Conservation (phyloP, 2,113 vertebrate species). For the Sapajus apella region DNA sequence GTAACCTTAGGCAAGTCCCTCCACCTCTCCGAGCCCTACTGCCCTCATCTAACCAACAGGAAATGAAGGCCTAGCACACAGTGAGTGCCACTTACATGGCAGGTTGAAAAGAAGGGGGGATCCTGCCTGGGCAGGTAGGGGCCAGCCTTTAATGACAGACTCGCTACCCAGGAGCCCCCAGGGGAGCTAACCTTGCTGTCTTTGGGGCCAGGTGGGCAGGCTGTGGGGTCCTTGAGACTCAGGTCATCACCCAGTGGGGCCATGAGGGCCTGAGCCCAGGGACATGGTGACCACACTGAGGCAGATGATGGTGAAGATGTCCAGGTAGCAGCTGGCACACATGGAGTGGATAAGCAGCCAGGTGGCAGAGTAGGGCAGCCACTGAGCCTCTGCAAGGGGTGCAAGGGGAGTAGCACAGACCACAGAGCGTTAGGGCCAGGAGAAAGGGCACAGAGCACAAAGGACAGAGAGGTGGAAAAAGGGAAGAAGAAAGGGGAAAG, state of each 20-base stretch:
- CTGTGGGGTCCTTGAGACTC: conserved; percentile 90
- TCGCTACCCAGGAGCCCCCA: neutral
- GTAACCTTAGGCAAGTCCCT: neutral
- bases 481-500: neutral
- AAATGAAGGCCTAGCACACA: neutral
- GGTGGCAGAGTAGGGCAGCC: conserved; percentile 92
- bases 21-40: neutral
- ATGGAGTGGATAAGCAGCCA: conserved; percentile 96
- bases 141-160: neutral
- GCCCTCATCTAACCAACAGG: neutral
- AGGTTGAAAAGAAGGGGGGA: neutral
- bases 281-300: conserved; percentile 99
- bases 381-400: conserved; percentile 91
- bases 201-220: conserved; percentile 86
- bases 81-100: rapidly evolving
- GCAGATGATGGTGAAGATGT: conserved; percentile 99
- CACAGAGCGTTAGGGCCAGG: conserved; percentile 31
- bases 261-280: conserved; percentile 95
- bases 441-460: conserved; percentile 26
- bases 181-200: conserved; percentile 88
- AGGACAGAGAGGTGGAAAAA: neutral
- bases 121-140: neutral
- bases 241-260: conserved; percentile 93
- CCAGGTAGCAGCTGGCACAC: conserved; percentile 98
- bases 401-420: neutral